Percentiles rank a stretch among this genome's conserved stretches.
Evolutionary conservation across 2,797 vertebrate genomes (phyloP).

Genomic region (Pseudopleuronectes americanus): DNA sequence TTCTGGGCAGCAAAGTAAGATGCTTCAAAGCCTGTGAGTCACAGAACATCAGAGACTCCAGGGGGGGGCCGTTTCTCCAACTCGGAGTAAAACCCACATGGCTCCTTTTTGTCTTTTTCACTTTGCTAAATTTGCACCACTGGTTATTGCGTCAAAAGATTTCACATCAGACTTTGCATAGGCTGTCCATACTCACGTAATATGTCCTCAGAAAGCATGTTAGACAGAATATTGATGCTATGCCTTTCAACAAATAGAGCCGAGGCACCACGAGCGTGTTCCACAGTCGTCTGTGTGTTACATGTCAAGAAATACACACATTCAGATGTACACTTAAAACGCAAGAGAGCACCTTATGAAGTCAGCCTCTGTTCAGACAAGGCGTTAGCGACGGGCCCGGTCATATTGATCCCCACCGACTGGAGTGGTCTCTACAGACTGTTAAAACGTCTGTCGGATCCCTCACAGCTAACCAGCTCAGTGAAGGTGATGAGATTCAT

Average conservation of each 20-base stretch:
- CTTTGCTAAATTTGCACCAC: slow-evolving; percentile 73
- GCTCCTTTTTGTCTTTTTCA: slow-evolving; percentile 61
- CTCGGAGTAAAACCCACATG: slow-evolving; percentile 54
- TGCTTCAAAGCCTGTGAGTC: slow-evolving; percentile 59
- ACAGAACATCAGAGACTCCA: slow-evolving; percentile 54
- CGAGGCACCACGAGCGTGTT: slow-evolving; percentile 58
- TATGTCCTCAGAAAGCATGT: slow-evolving; percentile 73
- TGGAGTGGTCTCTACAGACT: slow-evolving; percentile 58
- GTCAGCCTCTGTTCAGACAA: slow-evolving; percentile 48
- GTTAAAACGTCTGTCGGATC: slow-evolving; percentile 61
- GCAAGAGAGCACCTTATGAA: slow-evolving; percentile 51
- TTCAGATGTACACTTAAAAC: slow-evolving; percentile 44
- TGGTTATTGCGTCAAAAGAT: slow-evolving; percentile 56
- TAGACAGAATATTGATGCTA: slow-evolving; percentile 55
- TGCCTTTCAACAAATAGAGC: slow-evolving; percentile 63
- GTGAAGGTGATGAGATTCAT: slow-evolving; percentile 29
- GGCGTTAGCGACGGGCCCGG: slow-evolving; percentile 9
- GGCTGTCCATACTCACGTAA: slow-evolving; percentile 59
- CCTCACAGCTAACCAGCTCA: slow-evolving; percentile 60
- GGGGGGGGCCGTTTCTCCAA: slow-evolving; percentile 46
- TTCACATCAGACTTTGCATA: slow-evolving; percentile 58
- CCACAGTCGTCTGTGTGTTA: slow-evolving; percentile 63
- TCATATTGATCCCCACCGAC: slow-evolving; percentile 41
- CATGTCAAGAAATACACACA: slow-evolving; percentile 60
- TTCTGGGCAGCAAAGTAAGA: slow-evolving; percentile 61